These are phyloP conservation scores for Paramormyrops hopkinsi DNA, from an alignment of 2,797 vertebrate genomes.

Conservation along the genomic window DNA sequence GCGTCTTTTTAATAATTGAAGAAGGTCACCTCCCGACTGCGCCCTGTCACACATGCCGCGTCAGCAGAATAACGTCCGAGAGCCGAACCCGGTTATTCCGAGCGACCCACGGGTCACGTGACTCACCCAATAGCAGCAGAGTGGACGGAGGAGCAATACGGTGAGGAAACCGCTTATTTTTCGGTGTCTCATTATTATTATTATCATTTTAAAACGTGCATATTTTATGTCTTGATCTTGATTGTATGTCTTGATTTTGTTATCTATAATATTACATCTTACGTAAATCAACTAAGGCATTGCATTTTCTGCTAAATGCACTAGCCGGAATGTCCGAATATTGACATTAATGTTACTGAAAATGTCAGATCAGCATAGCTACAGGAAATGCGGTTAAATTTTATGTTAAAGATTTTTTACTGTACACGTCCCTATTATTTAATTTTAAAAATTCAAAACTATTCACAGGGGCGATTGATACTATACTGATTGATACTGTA, in stretches of 20 bases:
- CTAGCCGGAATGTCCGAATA: background rate
- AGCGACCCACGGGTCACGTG: background rate
- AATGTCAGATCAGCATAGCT: background rate
- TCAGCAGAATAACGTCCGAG: background rate
- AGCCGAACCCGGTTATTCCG: background rate
- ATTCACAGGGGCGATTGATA: background rate
- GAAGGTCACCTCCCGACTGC: background rate
- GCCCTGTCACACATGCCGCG: background rate
- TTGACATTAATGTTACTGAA: background rate
- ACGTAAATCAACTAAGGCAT: background rate
- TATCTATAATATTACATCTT: background rate
- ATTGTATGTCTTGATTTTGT: background rate
- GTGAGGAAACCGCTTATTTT: background rate
- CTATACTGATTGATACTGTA: background rate
- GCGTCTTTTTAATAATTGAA: background rate
- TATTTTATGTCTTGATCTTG: background rate
- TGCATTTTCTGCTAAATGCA: background rate
- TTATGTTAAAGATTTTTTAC: background rate
- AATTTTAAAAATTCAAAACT: background rate
- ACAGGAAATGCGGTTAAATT: background rate
- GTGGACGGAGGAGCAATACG: background rate
- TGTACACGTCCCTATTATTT: background rate
- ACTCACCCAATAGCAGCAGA: background rate
- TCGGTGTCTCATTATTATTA: background rate
- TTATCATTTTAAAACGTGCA: background rate